A percentile compares a stretch with the other conserved stretches of the same genome.
Evolutionary conservation across 92 coral and sea anemone species (phyloP).

Genomic region (Plumapathes pennacea): DNA sequence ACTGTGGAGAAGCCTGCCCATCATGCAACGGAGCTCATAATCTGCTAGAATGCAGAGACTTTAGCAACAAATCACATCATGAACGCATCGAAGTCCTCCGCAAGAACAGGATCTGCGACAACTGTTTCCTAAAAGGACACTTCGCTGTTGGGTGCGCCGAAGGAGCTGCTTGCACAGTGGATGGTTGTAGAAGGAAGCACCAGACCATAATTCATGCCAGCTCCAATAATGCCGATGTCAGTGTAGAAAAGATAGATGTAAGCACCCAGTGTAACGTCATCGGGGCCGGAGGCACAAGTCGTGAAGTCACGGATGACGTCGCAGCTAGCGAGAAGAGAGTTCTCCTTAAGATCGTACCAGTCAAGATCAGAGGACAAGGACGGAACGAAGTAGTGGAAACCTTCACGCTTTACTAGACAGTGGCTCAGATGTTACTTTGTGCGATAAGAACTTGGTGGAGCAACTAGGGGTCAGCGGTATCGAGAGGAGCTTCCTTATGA

Average conservation of each 20-base stretch:
- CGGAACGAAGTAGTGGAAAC: conserved; percentile 11
- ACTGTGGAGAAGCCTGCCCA: neutral
- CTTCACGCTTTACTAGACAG: conserved; percentile 47
- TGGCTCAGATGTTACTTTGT: conserved; percentile 42
- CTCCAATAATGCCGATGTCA: no score
- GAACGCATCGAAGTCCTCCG: conserved; percentile 15
- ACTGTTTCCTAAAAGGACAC: conserved; percentile 34
- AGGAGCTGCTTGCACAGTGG: conserved; percentile 11
- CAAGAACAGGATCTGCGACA: conserved; percentile 17
- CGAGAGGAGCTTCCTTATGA: conserved; percentile 15
- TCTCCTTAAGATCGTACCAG: conserved; percentile 31
- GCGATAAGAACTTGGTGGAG: conserved; percentile 15
- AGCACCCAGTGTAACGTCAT: neutral
- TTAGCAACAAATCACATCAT: conserved; percentile 16
- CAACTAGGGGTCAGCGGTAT: conserved; percentile 27
- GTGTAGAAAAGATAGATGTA: neutral
- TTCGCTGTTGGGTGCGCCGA: conserved; percentile 17
- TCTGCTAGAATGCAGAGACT: conserved; percentile 17
- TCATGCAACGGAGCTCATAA: conserved; percentile 13
- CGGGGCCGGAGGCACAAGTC: neutral
- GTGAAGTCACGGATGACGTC: neutral
- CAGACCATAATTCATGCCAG: conserved; percentile 27
- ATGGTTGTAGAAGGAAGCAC: conserved; percentile 29
- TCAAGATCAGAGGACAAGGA: conserved; percentile 17
- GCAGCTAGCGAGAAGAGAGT: conserved; percentile 5